Conservation (phyloP, 2,797 vertebrate genomes). For the Etheostoma perlongum region DNA sequence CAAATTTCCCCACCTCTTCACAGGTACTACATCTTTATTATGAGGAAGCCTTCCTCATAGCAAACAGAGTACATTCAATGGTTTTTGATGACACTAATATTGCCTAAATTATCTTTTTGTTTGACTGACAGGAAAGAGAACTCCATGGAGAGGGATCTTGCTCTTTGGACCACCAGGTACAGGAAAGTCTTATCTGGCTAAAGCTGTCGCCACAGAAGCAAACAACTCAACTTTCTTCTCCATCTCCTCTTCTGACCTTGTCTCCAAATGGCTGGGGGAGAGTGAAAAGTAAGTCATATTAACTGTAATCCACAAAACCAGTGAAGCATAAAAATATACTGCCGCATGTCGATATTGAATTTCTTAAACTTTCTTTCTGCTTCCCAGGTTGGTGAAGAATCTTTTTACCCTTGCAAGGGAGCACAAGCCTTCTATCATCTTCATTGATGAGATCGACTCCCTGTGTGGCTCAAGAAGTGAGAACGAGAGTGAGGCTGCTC, state of each 20-base stretch:
- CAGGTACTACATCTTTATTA: conserved; percentile 82
- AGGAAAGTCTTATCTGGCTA: conserved; percentile 98
- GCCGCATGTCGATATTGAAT: background rate
- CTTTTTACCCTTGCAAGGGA: conserved; percentile 96
- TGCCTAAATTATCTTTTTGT: conserved; percentile 15
- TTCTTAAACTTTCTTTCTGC: conserved; percentile 26
- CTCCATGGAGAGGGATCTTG: conserved; percentile 97
- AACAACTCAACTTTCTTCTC: conserved; percentile 99
- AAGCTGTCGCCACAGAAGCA: conserved; percentile 98
- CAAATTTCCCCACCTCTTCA: conserved; percentile 99
- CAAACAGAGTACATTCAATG: background rate
- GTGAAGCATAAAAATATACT: background rate
- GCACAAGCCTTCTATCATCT: conserved; percentile 97
- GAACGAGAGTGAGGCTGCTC: conserved; percentile 97
- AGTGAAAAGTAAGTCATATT: conserved; percentile 94
- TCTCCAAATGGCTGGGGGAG: conserved; percentile 99
- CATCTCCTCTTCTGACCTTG: conserved; percentile 96
- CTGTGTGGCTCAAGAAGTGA: conserved; percentile 97
- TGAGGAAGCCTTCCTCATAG: background rate
- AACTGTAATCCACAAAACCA: background rate
- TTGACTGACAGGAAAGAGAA: conserved; percentile 91
- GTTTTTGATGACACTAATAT: conserved; percentile 1
- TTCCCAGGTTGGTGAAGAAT: conserved; percentile 93
- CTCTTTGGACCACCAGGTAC: conserved; percentile 98
- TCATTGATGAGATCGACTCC: conserved; percentile 98